Base-by-base conservation (phyloP, 2,888 invertebrate genomes). In the Amitus sp. region DNA sequence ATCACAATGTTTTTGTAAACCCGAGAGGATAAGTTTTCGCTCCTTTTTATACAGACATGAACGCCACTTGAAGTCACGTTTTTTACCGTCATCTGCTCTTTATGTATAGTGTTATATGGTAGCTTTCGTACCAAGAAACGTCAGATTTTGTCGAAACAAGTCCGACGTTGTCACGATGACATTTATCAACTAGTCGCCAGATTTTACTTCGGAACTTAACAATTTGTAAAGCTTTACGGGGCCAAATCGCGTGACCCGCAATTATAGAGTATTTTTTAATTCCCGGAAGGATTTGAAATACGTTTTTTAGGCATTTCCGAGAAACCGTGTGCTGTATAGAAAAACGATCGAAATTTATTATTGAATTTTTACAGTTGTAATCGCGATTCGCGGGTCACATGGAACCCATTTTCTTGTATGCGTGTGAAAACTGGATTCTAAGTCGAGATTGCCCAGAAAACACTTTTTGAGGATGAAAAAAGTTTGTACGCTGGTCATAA, bases 401-500 rank as follows among this genome's bases (percentile, higher is more conserved):
- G n/a, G n/a, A n/a, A n/a, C n/a, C n/a, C n/a, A 39, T 3, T 13
- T 39, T 18, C 12, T 9, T 5, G 40, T 18, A 10, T 40, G 19
- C 19, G 9, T n/a, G n/a, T 40, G 6, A 10, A 9, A 2, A 17
- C 6, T 2, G n/a, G 18, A 9, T 19, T 40, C 19, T 40, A 19
- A 10, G 10, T 3, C 10, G 18, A 40, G 40, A 18, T 17, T 48
- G 45, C 45, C 39, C n/a, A 12, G 20, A 13, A 4, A 7, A n/a
- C 42, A 10, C 33, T 18, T 18, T 28, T 23, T 27, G 43, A 37
- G 10, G 20, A 46, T 30, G 33, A 28, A 34, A n/a, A 30, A 27
- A 48, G n/a, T 53, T 45, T 27, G 33, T 43, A 50, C 43, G 47
- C 23, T 27, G 43, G 23, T 37, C 47, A 30, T 46, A 10, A n/a